A percentile compares a stretch with the other conserved stretches of the same genome.
Conservation (phyloP, 2,113 vertebrate genomes). For the Mastomys natalensis region DNA sequence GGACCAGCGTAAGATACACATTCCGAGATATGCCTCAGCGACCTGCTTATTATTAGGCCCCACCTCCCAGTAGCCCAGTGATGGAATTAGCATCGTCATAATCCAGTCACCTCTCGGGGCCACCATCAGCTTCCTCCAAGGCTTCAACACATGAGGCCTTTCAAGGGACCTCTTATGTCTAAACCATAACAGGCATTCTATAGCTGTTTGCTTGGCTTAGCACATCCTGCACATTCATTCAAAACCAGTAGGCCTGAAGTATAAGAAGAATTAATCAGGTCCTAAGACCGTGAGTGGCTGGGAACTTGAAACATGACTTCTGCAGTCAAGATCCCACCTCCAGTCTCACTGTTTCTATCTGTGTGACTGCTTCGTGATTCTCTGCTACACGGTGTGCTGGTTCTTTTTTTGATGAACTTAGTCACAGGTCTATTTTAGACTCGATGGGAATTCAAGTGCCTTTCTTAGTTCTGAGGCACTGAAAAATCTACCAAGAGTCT, state of each 20-base stretch:
- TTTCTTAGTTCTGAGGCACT: background rate
- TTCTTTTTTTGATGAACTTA: background rate
- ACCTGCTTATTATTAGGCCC: background rate
- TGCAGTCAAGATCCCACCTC: background rate
- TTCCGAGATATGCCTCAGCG: background rate
- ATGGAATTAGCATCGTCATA: background rate
- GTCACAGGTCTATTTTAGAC: background rate
- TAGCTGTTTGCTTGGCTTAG: background rate
- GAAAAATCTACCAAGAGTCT: slow-evolving; percentile 6
- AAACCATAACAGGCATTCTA: background rate
- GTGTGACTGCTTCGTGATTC: background rate
- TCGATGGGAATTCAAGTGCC: background rate
- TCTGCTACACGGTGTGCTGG: background rate
- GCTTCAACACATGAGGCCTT: background rate
- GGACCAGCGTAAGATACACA: background rate
- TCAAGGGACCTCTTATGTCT: background rate
- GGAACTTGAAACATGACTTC: background rate
- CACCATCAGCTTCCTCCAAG: background rate
- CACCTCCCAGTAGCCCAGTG: background rate
- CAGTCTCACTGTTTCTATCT: background rate
- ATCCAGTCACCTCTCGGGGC: background rate
- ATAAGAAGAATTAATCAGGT: background rate
- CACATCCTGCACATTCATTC: background rate
- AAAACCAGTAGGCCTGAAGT: background rate
- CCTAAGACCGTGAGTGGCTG: background rate